Base-by-base conservation (phyloP, 2,888 invertebrate genomes). In the Exephanes ischioxanthus region DNA sequence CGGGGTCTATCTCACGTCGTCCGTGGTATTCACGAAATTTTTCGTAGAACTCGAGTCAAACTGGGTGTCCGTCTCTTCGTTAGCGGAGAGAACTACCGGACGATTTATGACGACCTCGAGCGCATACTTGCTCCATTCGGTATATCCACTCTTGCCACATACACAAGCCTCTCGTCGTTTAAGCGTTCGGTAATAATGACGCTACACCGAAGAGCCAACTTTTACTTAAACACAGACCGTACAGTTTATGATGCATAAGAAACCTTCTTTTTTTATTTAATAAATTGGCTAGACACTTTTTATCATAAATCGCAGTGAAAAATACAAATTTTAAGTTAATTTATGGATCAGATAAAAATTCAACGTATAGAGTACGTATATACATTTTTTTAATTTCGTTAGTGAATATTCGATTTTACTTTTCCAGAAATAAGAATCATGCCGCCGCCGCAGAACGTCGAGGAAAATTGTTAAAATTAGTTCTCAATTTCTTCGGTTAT, bases 41-140 rank as follows among this genome's bases (percentile, higher is more conserved):
- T 79, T 70, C 55, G 70, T 70, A 58, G 61, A 78, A 78, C 78
- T 70, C 70, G 70, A 70, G 78, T 58, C 78, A 78, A 79, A 79
- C 70, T 71, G 71, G 71, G 48, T 71, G 71, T 48, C 67, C 78
- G 71, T 48, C 67, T 58, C 71, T 58, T 78, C 70, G 78, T 70
- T 78, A 78, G 41, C 26, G 14, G 48, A 63, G 48, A 63, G 48
- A 71, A 79, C 51, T 37, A 14, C 19, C 63, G 22, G 71, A 71
- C 33, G 63, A 79, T 71, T 79, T 79, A 71, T 79, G 61, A 71
- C 22, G 71, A 33, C 45, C 53, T 37, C 58, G 61, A 63, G 14
- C 63, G 70, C 30, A 78, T 53, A 70, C 55, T 70, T 70, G 11
- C 30, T 37, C 11, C n/a, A 45, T 26, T 48, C 33, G 45, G 19